These are phyloP conservation scores for Edolisoma coerulescens DNA, from an alignment of 2,113 vertebrate genomes.

Conservation along the genomic window DNA sequence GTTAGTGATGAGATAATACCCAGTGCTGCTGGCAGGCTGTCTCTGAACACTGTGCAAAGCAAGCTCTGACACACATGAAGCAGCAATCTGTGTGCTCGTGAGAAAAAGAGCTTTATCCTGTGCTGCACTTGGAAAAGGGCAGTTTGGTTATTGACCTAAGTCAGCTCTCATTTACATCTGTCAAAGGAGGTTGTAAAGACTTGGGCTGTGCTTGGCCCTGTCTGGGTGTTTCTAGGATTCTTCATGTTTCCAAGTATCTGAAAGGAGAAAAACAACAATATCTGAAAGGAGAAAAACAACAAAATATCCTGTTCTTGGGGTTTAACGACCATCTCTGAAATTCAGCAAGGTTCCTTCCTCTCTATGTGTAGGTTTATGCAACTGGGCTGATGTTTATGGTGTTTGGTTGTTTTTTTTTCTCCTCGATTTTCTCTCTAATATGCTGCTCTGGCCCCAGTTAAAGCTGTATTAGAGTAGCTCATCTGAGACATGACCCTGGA, in stretches of 20 bases:
- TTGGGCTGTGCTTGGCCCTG: neutral
- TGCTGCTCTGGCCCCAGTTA: neutral
- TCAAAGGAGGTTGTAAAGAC: neutral
- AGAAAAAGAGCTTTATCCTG: neutral
- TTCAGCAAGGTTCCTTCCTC: neutral
- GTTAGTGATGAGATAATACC: neutral
- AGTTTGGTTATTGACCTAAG: neutral
- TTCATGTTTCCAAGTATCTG: fast-evolving
- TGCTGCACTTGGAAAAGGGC: neutral
- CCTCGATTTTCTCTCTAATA: neutral
- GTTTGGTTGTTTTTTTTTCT: fast-evolving
- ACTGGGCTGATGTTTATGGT: neutral
- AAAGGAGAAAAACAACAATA: neutral
- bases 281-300: neutral
- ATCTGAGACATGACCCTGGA: neutral
- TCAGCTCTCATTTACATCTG: fast-evolving
- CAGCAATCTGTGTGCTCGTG: neutral
- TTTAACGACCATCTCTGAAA: neutral
- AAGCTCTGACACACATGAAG: neutral
- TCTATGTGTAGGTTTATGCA: neutral
- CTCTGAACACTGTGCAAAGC: neutral
- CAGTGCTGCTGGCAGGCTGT: neutral
- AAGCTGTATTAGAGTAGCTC: neutral
- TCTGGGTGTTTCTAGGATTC: neutral
- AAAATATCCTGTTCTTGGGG: neutral